Evolutionary conservation across 2,888 invertebrate species (phyloP), one percentile per base, ranked within the genome.

Genomic region (Lacanobia wlatinum): DNA sequence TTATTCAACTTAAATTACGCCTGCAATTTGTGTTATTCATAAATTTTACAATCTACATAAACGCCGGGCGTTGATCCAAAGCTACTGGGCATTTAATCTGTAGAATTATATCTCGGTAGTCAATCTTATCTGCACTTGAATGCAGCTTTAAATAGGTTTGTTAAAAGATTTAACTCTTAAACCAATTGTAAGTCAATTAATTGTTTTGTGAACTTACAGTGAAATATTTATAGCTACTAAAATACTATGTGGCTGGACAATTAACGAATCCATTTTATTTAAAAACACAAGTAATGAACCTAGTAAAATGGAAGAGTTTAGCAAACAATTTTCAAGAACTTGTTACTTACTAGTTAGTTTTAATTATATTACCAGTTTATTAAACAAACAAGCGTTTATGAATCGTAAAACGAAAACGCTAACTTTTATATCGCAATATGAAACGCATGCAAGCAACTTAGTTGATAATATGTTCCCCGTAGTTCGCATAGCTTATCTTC

Each of bases 11-110:
- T 52, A 34, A 68, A 63, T 56, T 48, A 66, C 52, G 23, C n/a
- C 34, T 68, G 50, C 61, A 70, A 76, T 79, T 83, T 73, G 70
- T 81, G 73, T 60, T 53, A 72, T 70, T 75, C 62, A 76, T 83
- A 73, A 78, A 73, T 79, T 79, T 70, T 73, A 76, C 70, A 75
- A 74, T 79, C 76, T 83, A 70, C 74, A 83, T 79, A 72, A 82
- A 81, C 46, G 67, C 48, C 72, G 73, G 67, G 75, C 78, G 76
- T 80, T 80, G 65, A 79, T 82, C 76, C 55, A 76, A 76, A 62
- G 76, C 80, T 82, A 60, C 83, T 79, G 83, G 72, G 60, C 70
- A 76, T 70, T 76, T 75, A 73, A 78, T 82, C 67, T 73, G 61
- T 58, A 59, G 77, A 76, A 75, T 80, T 78, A 82, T 83, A 84